Evolutionary conservation across 2,888 invertebrate genomes (phyloP).

Genomic region (Agrotis ipsilon): DNA sequence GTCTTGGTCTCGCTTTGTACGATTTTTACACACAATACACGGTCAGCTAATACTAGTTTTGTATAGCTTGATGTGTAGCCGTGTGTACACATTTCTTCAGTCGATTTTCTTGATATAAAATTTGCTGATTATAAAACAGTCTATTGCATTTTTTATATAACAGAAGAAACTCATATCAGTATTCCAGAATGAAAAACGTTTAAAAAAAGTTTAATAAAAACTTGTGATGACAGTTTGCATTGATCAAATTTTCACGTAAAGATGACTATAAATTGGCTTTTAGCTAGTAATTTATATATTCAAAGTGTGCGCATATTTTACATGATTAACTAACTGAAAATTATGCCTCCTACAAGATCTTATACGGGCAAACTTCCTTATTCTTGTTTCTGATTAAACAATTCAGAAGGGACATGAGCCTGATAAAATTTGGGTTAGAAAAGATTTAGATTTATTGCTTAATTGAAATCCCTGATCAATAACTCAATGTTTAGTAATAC

Average conservation of each 20-base stretch:
- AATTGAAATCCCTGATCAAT: conserved; percentile 8
- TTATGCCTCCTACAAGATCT: not conserved
- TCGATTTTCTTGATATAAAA: too few species aligned
- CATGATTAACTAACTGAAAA: conserved; percentile 17
- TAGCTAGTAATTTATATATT: not conserved
- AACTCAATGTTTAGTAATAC: conserved; percentile 6
- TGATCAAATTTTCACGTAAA: not conserved
- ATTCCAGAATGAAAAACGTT: too few species aligned
- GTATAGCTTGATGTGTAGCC: too few species aligned
- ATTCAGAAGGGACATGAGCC: conserved; percentile 27
- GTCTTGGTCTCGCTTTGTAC: too few species aligned
- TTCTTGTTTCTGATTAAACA: conserved; percentile 33
- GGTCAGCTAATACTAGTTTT: too few species aligned
- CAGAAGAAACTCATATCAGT: too few species aligned
- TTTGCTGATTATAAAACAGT: too few species aligned
- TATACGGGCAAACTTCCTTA: conserved; percentile 14
- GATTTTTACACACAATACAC: too few species aligned
- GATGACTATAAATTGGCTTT: not conserved
- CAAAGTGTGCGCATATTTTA: conserved; percentile 6
- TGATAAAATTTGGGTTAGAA: conserved; percentile 17
- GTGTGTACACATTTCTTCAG: too few species aligned
- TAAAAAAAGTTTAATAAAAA: too few species aligned
- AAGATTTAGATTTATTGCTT: conserved; percentile 6
- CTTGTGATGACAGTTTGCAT: too few species aligned
- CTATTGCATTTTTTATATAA: too few species aligned